Conservation (phyloP, 37 sponge, comb jelly and placozoan genomes). For the Oopsacas minuta region DNA sequence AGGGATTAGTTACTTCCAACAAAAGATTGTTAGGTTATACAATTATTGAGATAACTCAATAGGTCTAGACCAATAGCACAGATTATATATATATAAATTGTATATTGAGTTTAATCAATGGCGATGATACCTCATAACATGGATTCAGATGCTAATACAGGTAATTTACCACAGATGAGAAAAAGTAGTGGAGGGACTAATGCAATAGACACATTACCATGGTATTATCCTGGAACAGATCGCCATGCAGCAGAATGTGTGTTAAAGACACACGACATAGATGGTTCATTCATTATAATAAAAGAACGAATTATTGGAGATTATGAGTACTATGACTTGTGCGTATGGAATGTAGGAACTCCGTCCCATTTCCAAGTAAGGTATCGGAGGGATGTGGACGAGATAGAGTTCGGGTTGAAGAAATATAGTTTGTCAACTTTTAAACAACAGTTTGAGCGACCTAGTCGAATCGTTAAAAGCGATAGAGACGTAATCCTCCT, state of each 20-base stretch:
- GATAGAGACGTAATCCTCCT: not conserved
- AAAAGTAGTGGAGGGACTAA: not conserved
- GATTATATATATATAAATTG: too few species aligned
- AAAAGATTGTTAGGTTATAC: too few species aligned
- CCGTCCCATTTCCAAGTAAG: not conserved
- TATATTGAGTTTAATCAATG: too few species aligned
- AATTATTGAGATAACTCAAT: too few species aligned
- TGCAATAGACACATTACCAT: not conserved
- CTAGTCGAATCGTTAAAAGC: not conserved
- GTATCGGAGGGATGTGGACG: not conserved
- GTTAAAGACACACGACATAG: not conserved
- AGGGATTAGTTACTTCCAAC: too few species aligned
- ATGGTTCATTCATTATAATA: not conserved
- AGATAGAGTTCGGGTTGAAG: not conserved
- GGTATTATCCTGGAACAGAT: not conserved
- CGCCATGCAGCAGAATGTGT: not conserved
- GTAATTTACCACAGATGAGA: too few species aligned
- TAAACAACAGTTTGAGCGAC: not conserved
- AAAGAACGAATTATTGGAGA: not conserved
- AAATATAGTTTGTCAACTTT: not conserved
- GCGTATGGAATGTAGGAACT: not conserved
- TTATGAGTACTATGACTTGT: not conserved
- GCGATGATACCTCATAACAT: too few species aligned
- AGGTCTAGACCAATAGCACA: too few species aligned
- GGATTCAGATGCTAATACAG: too few species aligned